Base-by-base conservation (phyloP, 1,140 invertebrate species). In the Ostrea denselamellosa region DNA sequence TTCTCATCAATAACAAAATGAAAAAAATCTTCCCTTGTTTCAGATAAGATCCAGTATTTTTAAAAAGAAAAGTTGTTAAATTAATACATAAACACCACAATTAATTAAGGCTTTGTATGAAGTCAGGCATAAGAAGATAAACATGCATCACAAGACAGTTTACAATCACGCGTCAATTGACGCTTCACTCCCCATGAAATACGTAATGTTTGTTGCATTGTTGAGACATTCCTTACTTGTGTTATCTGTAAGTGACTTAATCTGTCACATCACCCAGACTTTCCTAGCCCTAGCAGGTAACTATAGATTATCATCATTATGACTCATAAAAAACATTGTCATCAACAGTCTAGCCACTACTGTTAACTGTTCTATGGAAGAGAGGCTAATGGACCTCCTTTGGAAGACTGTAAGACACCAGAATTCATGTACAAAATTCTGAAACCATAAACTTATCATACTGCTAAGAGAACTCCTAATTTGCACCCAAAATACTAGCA, bases 181-280 rank as follows among this genome's bases (percentile, higher is more conserved):
- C 28, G 68, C 68, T 77, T 77, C 68, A 77, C 68, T 77, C 68
- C 68, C 68, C 25, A 25, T 77, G 14, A 77, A 77, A 77, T 77
- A 25, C 68, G 68, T 77, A 77, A 77, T 77, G 68, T 77, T 28
- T 77, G 68, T 44, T 77, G 68, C 68, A 77, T 62, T 62, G 9
- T 62, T 62, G 58, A 62, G 14, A 62, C 58, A 62, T 77, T 77
- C 68, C 25, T 28, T 2, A 77, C 68, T 25, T 77, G 9, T 34
- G 68, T 77, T 77, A 77, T 77, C 68, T 34, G 68, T 77, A 10
- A 28, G 5, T 14, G 14, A 34, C 25, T 34, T 71, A 62, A 62
- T 77, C 68, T 34, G 68, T 77, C 68, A 34, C 25, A 77, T 77
- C 25, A 77, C 28, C 68, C 68, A 62, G 58, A 62, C 58, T 62